phyloP scores from a whole-genome alignment of 2,888 invertebrate genomes.

The Helobdella robusta region DNA sequence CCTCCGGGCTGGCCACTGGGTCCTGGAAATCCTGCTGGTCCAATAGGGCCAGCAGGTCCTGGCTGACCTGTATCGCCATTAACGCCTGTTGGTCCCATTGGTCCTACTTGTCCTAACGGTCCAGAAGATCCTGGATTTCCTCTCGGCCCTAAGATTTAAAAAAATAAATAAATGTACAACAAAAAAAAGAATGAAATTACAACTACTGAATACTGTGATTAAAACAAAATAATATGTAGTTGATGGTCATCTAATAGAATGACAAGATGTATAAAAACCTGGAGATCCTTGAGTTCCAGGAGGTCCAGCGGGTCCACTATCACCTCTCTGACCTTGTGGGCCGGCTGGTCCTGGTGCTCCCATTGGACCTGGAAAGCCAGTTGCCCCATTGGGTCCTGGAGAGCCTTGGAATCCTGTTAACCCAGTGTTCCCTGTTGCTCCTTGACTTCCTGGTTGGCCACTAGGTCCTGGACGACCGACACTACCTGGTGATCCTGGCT shows the following conservation, averaged over 20 bases:
- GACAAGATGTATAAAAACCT: slow-evolving; percentile 27
- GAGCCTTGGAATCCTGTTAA: slow-evolving; percentile 25
- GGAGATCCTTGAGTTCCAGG: slow-evolving; percentile 29
- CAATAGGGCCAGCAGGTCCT: slow-evolving; percentile 25
- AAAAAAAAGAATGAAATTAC: no score
- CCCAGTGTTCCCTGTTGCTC: slow-evolving; percentile 21
- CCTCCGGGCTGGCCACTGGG: slow-evolving; percentile 26
- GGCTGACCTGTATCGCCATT: slow-evolving; percentile 21
- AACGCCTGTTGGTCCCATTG: slow-evolving; percentile 18
- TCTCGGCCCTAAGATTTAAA: slow-evolving; percentile 17
- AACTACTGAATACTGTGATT: no score
- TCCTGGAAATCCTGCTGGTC: slow-evolving; percentile 26
- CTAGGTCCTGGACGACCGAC: slow-evolving; percentile 21
- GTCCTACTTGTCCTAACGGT: slow-evolving; percentile 4
- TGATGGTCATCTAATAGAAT: slow-evolving; percentile 29
- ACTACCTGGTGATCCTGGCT: slow-evolving; percentile 22
- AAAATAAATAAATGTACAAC: no score
- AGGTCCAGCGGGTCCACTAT: slow-evolving; percentile 28
- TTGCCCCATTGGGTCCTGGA: slow-evolving; percentile 25
- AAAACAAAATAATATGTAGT: no score
- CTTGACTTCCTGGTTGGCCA: slow-evolving; percentile 14
- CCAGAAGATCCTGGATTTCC: slow-evolving; percentile 26
- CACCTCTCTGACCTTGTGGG: slow-evolving; percentile 28
- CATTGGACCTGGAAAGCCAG: slow-evolving; percentile 17
- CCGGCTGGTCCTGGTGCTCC: slow-evolving; percentile 27